Percentiles rank a stretch among this genome's conserved stretches.
phyloP scores from a whole-genome alignment of 2,113 vertebrate genomes.

The Tautogolabrus adspersus region DNA sequence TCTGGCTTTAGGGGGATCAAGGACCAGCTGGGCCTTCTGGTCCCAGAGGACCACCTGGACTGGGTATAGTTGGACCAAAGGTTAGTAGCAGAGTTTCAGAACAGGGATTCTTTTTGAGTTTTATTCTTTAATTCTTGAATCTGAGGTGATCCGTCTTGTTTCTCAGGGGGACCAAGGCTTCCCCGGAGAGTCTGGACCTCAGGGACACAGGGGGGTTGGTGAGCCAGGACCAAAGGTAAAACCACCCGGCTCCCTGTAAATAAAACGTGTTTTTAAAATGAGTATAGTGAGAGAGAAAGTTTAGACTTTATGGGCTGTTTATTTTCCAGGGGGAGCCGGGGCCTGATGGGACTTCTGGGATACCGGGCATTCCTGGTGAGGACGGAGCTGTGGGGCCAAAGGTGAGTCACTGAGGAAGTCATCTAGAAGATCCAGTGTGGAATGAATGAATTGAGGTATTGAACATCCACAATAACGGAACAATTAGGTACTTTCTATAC shows the following conservation, averaged over 20 bases:
- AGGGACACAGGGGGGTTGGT: slow-evolving; percentile 78
- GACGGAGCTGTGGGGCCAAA: slow-evolving; percentile 80
- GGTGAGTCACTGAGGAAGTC: slow-evolving; percentile 54
- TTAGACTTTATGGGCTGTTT: not conserved
- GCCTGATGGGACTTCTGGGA: slow-evolving; percentile 72
- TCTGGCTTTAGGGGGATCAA: slow-evolving; percentile 73
- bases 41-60: slow-evolving; percentile 77
- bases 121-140: too few relatives aligned
- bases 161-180: slow-evolving; percentile 84
- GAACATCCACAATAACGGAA: too few relatives aligned
- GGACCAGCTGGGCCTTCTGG: slow-evolving; percentile 79
- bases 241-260: not conserved
- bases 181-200: slow-evolving; percentile 78
- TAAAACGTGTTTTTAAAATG: not conserved
- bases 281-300: not conserved
- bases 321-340: slow-evolving; percentile 78
- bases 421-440: not conserved
- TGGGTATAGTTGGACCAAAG: slow-evolving; percentile 80
- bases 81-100: slow-evolving; percentile 53
- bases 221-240: slow-evolving; percentile 82
- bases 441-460: not conserved
- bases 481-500: too few relatives aligned
- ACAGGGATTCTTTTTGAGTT: not conserved
- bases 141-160: slow-evolving; percentile 2
- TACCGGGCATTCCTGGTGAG: slow-evolving; percentile 84